These are phyloP conservation scores for Pogonocichla stellata DNA, from an alignment of 2,113 vertebrate species.

Conservation along the genomic window DNA sequence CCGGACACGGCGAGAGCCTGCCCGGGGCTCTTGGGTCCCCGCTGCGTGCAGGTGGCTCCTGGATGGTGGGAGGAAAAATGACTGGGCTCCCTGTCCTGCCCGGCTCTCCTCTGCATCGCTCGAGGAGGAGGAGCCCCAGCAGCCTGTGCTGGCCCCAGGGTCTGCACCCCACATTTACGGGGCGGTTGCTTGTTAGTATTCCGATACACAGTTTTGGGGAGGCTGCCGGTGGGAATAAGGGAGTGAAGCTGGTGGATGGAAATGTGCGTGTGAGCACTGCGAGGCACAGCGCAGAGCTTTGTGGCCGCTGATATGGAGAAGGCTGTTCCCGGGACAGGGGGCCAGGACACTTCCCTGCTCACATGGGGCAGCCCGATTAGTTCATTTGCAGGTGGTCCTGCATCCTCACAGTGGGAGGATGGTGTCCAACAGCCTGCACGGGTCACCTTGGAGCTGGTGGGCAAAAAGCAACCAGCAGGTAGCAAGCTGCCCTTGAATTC, in stretches of 20 bases:
- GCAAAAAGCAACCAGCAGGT: neutral
- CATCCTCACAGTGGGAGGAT: neutral
- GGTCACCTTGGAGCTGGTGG: neutral
- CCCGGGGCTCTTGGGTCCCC: too few species aligned
- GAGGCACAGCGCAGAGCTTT: neutral
- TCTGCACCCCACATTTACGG: accelerated
- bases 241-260: too few species aligned
- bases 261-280: neutral
- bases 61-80: neutral
- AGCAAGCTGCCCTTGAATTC: neutral
- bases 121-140: neutral
- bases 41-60: neutral
- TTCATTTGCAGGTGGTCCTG: neutral
- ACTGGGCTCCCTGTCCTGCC: neutral
- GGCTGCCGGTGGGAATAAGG: neutral
- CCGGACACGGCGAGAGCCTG: too few species aligned
- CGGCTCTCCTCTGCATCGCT: neutral
- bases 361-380: accelerated
- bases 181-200: neutral
- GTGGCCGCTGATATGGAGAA: neutral
- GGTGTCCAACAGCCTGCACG: neutral
- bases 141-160: neutral
- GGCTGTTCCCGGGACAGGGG: neutral
- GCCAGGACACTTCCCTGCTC: neutral
- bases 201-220: neutral